Evolutionary conservation across 92 coral and sea anemone species (phyloP).

Genomic region (Epizoanthus fatuus): DNA sequence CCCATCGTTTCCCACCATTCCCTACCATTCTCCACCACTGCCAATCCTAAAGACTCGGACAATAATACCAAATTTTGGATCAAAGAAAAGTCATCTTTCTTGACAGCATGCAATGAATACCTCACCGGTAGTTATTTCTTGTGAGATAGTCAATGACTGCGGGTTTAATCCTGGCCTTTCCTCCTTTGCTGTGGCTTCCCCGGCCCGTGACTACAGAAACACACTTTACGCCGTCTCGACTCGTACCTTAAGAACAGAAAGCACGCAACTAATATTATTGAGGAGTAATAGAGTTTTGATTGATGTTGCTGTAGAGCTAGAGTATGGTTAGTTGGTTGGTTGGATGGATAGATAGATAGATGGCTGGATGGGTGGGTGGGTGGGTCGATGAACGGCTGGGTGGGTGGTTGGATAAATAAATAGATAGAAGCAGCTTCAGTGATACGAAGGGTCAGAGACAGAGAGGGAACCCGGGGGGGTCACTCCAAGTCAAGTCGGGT

Average conservation of each 20-base stretch:
- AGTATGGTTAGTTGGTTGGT: neutral
- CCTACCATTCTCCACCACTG: no score
- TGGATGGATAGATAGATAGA: neutral
- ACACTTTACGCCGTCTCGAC: constrained; percentile 31
- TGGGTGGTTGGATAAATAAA: neutral
- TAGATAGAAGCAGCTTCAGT: no score
- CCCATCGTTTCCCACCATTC: no score
- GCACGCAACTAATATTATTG: no score
- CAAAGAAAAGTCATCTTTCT: neutral
- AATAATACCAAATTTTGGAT: neutral
- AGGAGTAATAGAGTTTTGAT: no score
- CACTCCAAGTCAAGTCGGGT: no score
- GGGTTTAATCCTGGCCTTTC: constrained; percentile 92
- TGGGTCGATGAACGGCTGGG: neutral
- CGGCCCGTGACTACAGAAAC: constrained; percentile 92
- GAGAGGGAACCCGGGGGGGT: no score
- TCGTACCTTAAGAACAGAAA: neutral
- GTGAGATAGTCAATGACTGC: constrained; percentile 91
- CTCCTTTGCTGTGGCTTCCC: constrained; percentile 93
- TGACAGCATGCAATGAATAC: neutral
- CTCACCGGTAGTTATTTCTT: constrained; percentile 84
- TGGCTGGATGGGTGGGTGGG: neutral
- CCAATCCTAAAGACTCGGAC: neutral
- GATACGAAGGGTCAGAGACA: no score
- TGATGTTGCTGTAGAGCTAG: neutral